A percentile compares a stretch with the other conserved stretches of the same genome.
These are phyloP conservation scores for Crotalus viridis DNA, from an alignment of 2,113 vertebrate genomes.

Conservation along the genomic window DNA sequence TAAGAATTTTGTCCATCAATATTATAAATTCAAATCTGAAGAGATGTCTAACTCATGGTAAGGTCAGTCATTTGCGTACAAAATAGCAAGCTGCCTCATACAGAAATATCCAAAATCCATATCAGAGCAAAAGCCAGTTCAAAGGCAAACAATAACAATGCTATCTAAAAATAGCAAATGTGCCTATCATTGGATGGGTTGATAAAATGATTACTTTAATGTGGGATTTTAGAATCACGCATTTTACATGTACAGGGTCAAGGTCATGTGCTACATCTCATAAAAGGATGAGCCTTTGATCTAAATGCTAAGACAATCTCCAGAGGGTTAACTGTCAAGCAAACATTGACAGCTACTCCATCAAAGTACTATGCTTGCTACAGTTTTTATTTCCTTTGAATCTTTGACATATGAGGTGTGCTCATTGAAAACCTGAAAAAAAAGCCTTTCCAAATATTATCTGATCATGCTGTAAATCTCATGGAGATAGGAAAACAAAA, in stretches of 20 bases:
- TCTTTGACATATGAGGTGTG: neutral
- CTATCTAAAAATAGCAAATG: neutral
- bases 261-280: slow-evolving; percentile 39
- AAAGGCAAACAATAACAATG: neutral
- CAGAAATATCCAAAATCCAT: neutral
- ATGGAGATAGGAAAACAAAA: neutral
- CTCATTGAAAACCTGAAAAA: neutral
- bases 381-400: neutral
- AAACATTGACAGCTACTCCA: neutral
- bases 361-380: neutral
- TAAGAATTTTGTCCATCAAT: neutral
- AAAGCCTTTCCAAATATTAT: neutral
- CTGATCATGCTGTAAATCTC: neutral
- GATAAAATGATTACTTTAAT: neutral
- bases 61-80: neutral
- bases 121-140: neutral
- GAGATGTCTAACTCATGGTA: neutral
- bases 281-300: accelerated
- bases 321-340: slow-evolving; percentile 41
- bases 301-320: accelerated
- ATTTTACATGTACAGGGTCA: neutral
- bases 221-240: neutral
- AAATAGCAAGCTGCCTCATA: neutral
- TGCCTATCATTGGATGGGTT: neutral
- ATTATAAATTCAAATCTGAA: neutral